Evolutionary conservation across 2,888 invertebrate species (phyloP), one percentile per base, ranked within the genome.

Genomic region (Thereva unica): DNA sequence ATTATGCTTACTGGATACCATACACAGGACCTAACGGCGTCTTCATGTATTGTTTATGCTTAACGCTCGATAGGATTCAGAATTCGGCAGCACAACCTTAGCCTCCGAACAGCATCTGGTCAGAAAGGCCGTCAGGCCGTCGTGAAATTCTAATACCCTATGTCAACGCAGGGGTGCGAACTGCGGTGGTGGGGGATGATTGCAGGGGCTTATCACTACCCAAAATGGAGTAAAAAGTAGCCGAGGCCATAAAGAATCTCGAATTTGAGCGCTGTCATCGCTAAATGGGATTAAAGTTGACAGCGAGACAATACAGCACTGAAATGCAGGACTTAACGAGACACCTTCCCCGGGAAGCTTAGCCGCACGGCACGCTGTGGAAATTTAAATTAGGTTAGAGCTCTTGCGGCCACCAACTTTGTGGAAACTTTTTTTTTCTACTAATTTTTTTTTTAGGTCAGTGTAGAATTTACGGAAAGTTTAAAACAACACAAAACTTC

Each of bases 21-120:
- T 47, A 47, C 23, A 23, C 23, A 47, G 12, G 47, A 3, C 12
- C 47, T n/a, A n/a, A 47, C 50, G 23, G 9, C 9, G 50, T 50
- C 50, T 50, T 53, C 38, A 37, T 53, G 53, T 40, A 53, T 53
- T 38, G 53, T 37, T 53, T 53, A 37, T 53, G 38, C 40, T 10
- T 23, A 38, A 8, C 23, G 52, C 52, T 52, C 38, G 53, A 53
- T 40, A 53, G 38, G 9, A 53, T 38, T 40, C n/a, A 53, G 23
- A 23, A 23, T 23, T 23, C 23, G 23, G 23, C 23, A 2, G 2
- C 23, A 23, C 23, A 23, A 23, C 23, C 23, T 23, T 23, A 23
- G 23, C 23, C 23, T 2, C 23, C 1, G 2, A 23, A 23, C 23
- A 23, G 38, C 53, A 53, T 53, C 53, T 53, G 53, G 53, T 53